Percentiles rank a stretch among this genome's conserved stretches.
Conservation (phyloP, 2,888 invertebrate species). For the Eristalis tenax region DNA sequence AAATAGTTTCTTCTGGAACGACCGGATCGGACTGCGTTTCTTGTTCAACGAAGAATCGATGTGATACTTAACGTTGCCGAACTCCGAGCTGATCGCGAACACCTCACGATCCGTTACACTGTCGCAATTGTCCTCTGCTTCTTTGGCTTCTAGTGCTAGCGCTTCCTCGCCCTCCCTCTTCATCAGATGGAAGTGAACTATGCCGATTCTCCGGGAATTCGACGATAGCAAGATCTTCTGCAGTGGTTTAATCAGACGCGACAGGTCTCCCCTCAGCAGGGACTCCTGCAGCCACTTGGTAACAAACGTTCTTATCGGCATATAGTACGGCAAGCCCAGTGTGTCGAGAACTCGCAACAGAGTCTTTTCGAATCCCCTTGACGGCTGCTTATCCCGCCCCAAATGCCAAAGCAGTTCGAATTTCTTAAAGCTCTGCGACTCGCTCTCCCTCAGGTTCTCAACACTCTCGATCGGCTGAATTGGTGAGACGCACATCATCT, state of each 20-base stretch:
- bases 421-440: slow-evolving; percentile 80
- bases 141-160: slow-evolving; percentile 31
- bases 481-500: slow-evolving; percentile 78
- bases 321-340: slow-evolving; percentile 78
- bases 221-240: slow-evolving; percentile 89
- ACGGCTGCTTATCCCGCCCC: slow-evolving; percentile 85
- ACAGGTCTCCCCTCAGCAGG: slow-evolving; percentile 88
- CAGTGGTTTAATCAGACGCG: slow-evolving; percentile 89
- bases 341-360: slow-evolving; percentile 85
- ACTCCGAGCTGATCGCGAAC: slow-evolving; percentile 91
- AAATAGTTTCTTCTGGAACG: slow-evolving; percentile 81
- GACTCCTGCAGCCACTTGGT: slow-evolving; percentile 89
- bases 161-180: slow-evolving; percentile 82
- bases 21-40: slow-evolving; percentile 80
- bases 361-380: slow-evolving; percentile 83
- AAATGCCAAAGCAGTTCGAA: slow-evolving; percentile 87
- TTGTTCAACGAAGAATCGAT: slow-evolving; percentile 77
- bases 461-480: slow-evolving; percentile 73
- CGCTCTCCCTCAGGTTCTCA: slow-evolving; percentile 78
- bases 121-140: slow-evolving; percentile 76
- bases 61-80: slow-evolving; percentile 86
- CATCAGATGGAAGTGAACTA: slow-evolving; percentile 87
- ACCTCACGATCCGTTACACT: slow-evolving; percentile 83
- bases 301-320: slow-evolving; percentile 83
- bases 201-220: slow-evolving; percentile 90